phyloP scores from a whole-genome alignment of 2,113 vertebrate species.

The Beaufortia kweichowensis region DNA sequence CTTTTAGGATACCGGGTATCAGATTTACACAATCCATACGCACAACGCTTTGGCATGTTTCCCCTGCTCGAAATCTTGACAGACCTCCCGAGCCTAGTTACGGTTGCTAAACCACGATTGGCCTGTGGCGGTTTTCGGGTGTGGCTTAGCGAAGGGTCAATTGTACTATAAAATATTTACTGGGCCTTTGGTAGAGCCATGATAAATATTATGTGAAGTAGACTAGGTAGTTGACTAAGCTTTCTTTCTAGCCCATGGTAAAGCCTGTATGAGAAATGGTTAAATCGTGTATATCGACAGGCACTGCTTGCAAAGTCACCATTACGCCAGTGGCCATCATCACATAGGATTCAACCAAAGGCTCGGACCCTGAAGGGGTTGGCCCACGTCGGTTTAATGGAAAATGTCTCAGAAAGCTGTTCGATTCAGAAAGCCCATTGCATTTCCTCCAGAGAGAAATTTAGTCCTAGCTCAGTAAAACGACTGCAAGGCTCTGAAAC shows the following conservation, averaged over 20 bases:
- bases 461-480: constrained; percentile 29
- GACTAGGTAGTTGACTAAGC: constrained; percentile 18
- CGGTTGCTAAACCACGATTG: too few species aligned
- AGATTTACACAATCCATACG: too few species aligned
- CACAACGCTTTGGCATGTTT: too few species aligned
- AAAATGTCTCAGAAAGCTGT: constrained; percentile 46
- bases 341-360: constrained; percentile 37
- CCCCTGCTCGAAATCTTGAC: too few species aligned
- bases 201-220: constrained; percentile 10
- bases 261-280: constrained; percentile 11
- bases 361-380: constrained; percentile 26
- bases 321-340: constrained; percentile 23
- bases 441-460: constrained; percentile 22
- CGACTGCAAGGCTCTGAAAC: constrained; percentile 18
- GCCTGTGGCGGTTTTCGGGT: too few species aligned
- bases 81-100: too few species aligned
- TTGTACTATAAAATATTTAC: neutral
- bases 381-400: constrained; percentile 42
- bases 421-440: constrained; percentile 41
- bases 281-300: constrained; percentile 28
- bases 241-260: constrained; percentile 19
- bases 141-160: too few species aligned
- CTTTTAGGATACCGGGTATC: too few species aligned
- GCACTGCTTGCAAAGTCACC: constrained; percentile 13
- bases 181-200: neutral